These are phyloP conservation scores for Anorthoa munda DNA, from an alignment of 2,888 invertebrate species.

Conservation along the genomic window DNA sequence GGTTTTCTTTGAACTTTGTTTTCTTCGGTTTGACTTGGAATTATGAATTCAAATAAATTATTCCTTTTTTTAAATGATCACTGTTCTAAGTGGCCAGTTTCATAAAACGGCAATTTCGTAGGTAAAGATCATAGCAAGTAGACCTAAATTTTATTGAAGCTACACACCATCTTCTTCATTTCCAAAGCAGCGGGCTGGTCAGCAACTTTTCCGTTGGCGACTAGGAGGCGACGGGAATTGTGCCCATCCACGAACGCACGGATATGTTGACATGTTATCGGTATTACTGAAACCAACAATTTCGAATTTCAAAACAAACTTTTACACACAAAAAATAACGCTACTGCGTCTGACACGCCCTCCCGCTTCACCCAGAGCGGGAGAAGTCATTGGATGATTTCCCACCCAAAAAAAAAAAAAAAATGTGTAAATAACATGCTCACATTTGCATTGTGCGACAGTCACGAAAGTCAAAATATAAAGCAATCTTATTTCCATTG, in stretches of 20 bases:
- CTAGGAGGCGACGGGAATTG: conserved; percentile 69
- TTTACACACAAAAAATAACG: background rate
- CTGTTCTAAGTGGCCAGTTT: too few relatives aligned
- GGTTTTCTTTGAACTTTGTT: too few relatives aligned
- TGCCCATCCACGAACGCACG: conserved; percentile 73
- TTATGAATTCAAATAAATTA: too few relatives aligned
- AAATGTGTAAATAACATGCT: too few relatives aligned
- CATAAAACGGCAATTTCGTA: too few relatives aligned
- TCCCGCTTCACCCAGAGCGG: too few relatives aligned
- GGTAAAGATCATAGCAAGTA: too few relatives aligned
- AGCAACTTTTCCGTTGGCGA: conserved; percentile 68
- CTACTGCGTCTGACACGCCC: too few relatives aligned
- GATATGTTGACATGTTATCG: conserved; percentile 68
- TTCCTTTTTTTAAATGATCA: too few relatives aligned
- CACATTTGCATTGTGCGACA: conserved; percentile 71
- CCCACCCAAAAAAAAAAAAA: too few relatives aligned
- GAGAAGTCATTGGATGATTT: too few relatives aligned
- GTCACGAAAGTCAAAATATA: conserved; percentile 71
- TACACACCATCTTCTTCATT: conserved; percentile 74
- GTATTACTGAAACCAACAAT: conserved; percentile 67
- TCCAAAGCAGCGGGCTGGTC: conserved; percentile 73
- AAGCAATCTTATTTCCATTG: conserved; percentile 75
- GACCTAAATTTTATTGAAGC: background rate
- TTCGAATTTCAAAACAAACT: conserved; percentile 9
- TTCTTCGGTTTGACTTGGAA: too few relatives aligned